phyloP scores from a whole-genome alignment of 2,888 invertebrate species.

The Pristionchus fissidentatus region DNA sequence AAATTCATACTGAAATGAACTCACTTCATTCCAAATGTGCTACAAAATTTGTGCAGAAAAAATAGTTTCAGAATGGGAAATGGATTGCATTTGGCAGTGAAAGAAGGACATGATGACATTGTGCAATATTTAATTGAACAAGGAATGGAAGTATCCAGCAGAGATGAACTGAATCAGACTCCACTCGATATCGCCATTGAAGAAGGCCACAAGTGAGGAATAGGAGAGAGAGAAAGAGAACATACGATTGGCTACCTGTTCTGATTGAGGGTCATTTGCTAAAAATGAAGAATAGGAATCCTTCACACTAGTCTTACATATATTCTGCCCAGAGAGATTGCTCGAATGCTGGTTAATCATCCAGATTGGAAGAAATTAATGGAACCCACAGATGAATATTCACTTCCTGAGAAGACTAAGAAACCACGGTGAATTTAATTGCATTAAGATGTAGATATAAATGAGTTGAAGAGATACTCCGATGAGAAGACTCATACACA shows the following conservation, averaged over 20 bases:
- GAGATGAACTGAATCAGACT: background rate
- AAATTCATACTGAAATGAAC: too few relatives aligned
- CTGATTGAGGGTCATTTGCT: background rate
- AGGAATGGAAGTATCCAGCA: background rate
- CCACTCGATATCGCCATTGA: background rate
- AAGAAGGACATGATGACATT: background rate
- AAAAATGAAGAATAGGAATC: too few relatives aligned
- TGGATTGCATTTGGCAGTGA: slow-evolving; percentile 22
- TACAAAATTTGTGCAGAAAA: background rate
- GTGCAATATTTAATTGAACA: background rate
- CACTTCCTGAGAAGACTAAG: background rate
- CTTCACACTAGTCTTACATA: too few relatives aligned
- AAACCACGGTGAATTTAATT: background rate
- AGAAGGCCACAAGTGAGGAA: background rate
- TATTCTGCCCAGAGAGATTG: background rate
- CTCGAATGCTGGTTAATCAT: background rate
- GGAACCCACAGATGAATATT: background rate
- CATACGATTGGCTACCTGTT: too few relatives aligned
- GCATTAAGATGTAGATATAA: background rate
- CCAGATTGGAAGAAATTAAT: slow-evolving; percentile 23
- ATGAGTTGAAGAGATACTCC: background rate
- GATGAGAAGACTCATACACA: slow-evolving; percentile 19
- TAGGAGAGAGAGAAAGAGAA: background rate
- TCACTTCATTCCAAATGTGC: too few relatives aligned
- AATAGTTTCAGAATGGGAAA: slow-evolving; percentile 1